Evolutionary conservation across 2,888 invertebrate species (phyloP), one percentile per base, ranked within the genome.

Genomic region (Bibio marci): DNA sequence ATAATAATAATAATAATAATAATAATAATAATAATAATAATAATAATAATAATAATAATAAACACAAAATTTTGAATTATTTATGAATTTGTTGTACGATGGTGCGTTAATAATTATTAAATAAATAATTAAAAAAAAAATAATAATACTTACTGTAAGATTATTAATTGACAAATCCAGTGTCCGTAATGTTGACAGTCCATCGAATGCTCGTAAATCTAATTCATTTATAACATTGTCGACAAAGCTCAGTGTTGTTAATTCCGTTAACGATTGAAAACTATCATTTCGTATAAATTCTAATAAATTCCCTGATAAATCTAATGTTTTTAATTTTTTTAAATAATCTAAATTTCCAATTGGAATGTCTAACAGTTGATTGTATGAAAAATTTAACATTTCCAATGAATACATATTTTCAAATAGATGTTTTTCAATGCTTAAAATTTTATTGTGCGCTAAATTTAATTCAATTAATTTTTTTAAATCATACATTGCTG

Each of bases 121-220:
- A 34, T 12, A 10, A n/a, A 30, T 30, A 22, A 27, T 26, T 31
- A 27, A 18, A 27, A 14, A 28, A 37, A 25, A 19, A 22, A 27
- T 19, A n/a, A 14, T n/a, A 34, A 19, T 33, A 54, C 57, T 66
- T 34, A 69, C 65, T 49, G 80, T 78, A 55, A 91, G 69, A 58
- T 82, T 80, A 60, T 90, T 90, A 56, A 83, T 78, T 46, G 80
- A 77, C 45, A 88, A 63, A 59, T 83, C 78, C 50, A 88, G 67
- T 50, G 71, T 69, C 44, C 77, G 73, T 35, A 91, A 59, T 35
- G 77, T 71, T 37, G 74, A 71, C 39, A 88, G 64, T 41, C 80
- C 80, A 48, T 80, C 75, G 49, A 87, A 76, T 35, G 81, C 78
- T 45, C 74, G 70, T 48, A 73, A 69, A 57, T 78, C 73, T 45